phyloP scores from a whole-genome alignment of 2,888 invertebrate genomes.

The Diarsia dahlii region DNA sequence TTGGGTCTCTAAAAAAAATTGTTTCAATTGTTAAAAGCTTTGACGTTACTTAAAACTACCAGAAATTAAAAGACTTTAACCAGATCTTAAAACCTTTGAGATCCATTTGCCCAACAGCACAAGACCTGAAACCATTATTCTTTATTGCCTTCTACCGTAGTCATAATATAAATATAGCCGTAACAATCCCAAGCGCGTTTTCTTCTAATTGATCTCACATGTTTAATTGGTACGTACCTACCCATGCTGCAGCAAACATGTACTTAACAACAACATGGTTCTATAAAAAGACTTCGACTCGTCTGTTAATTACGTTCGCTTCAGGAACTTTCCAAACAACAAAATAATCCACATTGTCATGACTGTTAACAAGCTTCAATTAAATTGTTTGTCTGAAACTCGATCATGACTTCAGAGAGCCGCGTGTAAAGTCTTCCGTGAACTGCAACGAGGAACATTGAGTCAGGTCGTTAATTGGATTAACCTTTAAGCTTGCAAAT shows the following conservation, averaged over 20 bases:
- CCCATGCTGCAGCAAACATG: background rate
- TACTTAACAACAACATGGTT: background rate
- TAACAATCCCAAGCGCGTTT: background rate
- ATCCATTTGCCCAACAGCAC: too few relatives aligned
- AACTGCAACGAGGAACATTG: slow-evolving; percentile 78
- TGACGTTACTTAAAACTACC: too few relatives aligned
- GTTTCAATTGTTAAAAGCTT: too few relatives aligned
- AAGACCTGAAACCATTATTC: too few relatives aligned
- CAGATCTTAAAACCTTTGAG: too few relatives aligned
- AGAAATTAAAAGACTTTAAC: too few relatives aligned
- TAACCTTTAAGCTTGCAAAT: slow-evolving; percentile 67
- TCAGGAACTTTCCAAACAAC: slow-evolving; percentile 35
- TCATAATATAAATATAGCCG: background rate
- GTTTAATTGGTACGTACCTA: background rate
- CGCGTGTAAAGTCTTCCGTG: slow-evolving; percentile 78
- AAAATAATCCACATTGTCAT: slow-evolving; percentile 16
- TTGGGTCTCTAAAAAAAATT: too few relatives aligned
- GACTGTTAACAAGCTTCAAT: slow-evolving; percentile 54
- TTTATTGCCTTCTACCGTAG: too few relatives aligned
- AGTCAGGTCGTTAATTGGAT: slow-evolving; percentile 80
- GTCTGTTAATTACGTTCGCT: slow-evolving; percentile 12
- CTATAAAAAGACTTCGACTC: slow-evolving; percentile 4
- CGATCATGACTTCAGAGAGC: slow-evolving; percentile 64
- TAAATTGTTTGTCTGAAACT: slow-evolving; percentile 74
- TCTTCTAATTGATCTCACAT: background rate